phyloP scores from a whole-genome alignment of 2,888 invertebrate species.

The Onchidella celtica region DNA sequence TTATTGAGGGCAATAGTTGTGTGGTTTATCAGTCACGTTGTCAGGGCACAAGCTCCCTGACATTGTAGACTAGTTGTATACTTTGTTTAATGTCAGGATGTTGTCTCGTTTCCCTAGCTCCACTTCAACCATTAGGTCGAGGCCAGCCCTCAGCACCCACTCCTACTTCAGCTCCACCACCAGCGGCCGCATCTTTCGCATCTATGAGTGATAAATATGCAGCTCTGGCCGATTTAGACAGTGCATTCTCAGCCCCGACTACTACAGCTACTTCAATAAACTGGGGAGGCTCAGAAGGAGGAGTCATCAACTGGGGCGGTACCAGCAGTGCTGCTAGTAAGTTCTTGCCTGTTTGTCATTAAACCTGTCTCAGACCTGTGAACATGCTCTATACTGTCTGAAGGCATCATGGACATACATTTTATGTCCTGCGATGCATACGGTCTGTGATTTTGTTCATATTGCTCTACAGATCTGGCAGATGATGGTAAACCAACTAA shows the following conservation, averaged over 20 bases:
- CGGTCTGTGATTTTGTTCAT: too few relatives aligned
- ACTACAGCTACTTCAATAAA: conserved; percentile 46
- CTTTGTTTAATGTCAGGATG: background rate
- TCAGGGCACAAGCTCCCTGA: too few relatives aligned
- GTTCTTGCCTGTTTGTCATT: too few relatives aligned
- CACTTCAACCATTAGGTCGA: conserved; percentile 60
- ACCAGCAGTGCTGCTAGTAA: conserved; percentile 26
- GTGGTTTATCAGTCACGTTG: too few relatives aligned
- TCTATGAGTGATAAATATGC: conserved; percentile 91
- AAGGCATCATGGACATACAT: too few relatives aligned
- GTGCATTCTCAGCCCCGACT: conserved; percentile 80
- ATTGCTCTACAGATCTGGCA: too few relatives aligned
- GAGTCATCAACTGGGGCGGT: conserved; percentile 65
- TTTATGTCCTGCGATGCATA: too few relatives aligned
- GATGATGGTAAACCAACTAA: too few relatives aligned
- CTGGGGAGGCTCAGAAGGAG: conserved; percentile 52
- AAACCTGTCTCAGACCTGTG: too few relatives aligned
- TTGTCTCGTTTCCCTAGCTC: conserved; percentile 55
- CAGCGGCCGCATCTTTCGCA: conserved; percentile 40
- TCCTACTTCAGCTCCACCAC: conserved; percentile 32
- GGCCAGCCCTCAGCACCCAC: conserved; percentile 33
- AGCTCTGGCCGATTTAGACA: conserved; percentile 95
- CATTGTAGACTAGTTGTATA: too few relatives aligned
- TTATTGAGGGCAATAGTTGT: too few relatives aligned
- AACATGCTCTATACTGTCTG: too few relatives aligned